Base-by-base conservation (phyloP, 2,888 invertebrate species). In the Chironomus riparius region DNA sequence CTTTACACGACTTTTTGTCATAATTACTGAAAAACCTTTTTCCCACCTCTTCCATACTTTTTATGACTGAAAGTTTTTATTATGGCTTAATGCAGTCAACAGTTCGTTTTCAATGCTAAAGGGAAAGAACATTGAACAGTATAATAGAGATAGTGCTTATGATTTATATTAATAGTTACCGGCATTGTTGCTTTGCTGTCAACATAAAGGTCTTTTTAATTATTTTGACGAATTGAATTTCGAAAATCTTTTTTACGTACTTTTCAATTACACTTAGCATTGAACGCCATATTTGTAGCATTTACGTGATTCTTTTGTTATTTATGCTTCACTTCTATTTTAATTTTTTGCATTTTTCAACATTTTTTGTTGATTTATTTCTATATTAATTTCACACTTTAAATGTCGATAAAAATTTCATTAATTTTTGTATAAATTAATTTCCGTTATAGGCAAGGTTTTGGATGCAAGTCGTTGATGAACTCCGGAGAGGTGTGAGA, bases 401-500 rank as follows among this genome's bases (percentile, higher is more conserved):
- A 18, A 73, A 18, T 38, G 38, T 38, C 38, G 38, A 62, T 7
- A 7, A 12, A 28, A 18, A 61, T 28, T 22, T 48, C 47, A 48
- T 76, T 70, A 24, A 24, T 38, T 65, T 18, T 13, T n/a, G n/a
- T 4, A 50, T 50, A 50, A 50, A 50, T 71, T 56, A 65, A 68
- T 62, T 76, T 47, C 68, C 62, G n/a, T 69, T 83, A 21, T 87
- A 94, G 95, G 96, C 97, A 79, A 89, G 95, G 81, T 92, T 97
- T 84, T 96, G 96, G 96, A 91, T 95, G 83, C 95, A 96, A 88
- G 95, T 97, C 68, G 96, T 97, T 83, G 91, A 92, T 78, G 94
- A 97, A 83, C 86, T 98, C 77, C 87, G 97, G 74, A 91, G 92
- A 83, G 97, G 97, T 24, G 96, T 97, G 7, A 92, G 95, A 83